Evolutionary conservation across 2,797 vertebrate species (phyloP).

Genomic region (Sebastes matsubarae): DNA sequence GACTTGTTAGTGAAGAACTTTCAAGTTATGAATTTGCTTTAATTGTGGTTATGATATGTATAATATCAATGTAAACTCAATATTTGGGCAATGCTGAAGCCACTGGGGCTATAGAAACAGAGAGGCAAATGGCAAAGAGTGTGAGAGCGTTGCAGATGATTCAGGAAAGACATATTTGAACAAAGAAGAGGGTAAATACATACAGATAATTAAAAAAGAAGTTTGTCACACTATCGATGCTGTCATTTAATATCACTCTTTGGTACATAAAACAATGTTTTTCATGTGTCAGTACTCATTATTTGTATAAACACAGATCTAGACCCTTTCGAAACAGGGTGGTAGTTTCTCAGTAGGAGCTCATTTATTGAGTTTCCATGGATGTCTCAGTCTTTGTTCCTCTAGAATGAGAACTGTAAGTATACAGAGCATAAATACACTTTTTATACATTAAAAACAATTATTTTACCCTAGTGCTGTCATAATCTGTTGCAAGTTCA

Average conservation of each 20-base stretch:
- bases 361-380: conserved; percentile 3
- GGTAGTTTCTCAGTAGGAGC: neutral
- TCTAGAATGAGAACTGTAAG: neutral
- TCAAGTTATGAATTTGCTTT: neutral
- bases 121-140: neutral
- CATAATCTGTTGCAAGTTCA: neutral
- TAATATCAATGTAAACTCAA: neutral
- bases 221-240: neutral
- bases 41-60: neutral
- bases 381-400: neutral
- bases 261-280: neutral
- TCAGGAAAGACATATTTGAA: neutral
- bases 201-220: conserved; percentile 8
- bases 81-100: neutral
- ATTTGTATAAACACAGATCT: neutral
- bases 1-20: neutral
- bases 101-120: neutral
- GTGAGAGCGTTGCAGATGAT: neutral
- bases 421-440: neutral
- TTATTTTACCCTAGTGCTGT: neutral
- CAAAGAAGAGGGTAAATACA: neutral
- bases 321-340: neutral
- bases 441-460: neutral
- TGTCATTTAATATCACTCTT: neutral
- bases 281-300: neutral